A percentile compares a stretch with the other conserved stretches of the same genome.
Conservation (phyloP, 1,140 invertebrate species). For the Watersipora subatra region DNA sequence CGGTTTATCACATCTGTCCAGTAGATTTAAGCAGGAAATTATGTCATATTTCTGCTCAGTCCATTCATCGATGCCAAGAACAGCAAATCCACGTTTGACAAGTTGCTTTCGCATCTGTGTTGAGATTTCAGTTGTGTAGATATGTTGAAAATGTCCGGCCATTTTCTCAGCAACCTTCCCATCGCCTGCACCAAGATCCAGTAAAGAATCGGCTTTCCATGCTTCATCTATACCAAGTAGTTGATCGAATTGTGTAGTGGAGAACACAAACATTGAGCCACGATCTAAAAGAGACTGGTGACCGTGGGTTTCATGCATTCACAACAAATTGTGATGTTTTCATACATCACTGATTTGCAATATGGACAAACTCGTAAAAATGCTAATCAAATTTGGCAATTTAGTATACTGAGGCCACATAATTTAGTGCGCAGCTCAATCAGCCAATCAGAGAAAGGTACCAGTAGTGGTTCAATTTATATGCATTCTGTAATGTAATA, state of each 20-base stretch:
- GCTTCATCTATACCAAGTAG: conserved; percentile 44
- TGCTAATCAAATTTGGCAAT: too few relatives aligned
- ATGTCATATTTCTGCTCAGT: conserved; percentile 52
- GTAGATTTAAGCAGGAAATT: conserved; percentile 71
- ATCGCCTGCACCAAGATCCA: conserved; percentile 83
- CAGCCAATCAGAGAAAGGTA: too few relatives aligned
- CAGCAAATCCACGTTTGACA: conserved; percentile 55
- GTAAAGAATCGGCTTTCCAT: conserved; percentile 41
- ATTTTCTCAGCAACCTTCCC: conserved; percentile 69
- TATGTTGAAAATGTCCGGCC: conserved; percentile 47
- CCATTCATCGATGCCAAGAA: conserved; percentile 66
- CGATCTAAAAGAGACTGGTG: conserved; percentile 61
- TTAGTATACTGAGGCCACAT: too few relatives aligned
- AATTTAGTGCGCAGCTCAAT: too few relatives aligned
- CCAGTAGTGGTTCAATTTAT: too few relatives aligned
- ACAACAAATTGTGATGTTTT: too few relatives aligned
- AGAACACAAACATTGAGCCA: conserved; percentile 86
- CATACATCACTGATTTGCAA: too few relatives aligned
- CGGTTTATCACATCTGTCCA: conserved; percentile 75
- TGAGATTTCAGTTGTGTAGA: conserved; percentile 76
- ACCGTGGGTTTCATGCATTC: too few relatives aligned
- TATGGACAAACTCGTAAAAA: too few relatives aligned
- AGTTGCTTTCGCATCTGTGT: conserved; percentile 62
- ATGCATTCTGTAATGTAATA: too few relatives aligned
- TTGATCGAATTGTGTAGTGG: conserved; percentile 55